phyloP scores from a whole-genome alignment of 2,113 vertebrate species.

The Epinephelus cyanopodus region DNA sequence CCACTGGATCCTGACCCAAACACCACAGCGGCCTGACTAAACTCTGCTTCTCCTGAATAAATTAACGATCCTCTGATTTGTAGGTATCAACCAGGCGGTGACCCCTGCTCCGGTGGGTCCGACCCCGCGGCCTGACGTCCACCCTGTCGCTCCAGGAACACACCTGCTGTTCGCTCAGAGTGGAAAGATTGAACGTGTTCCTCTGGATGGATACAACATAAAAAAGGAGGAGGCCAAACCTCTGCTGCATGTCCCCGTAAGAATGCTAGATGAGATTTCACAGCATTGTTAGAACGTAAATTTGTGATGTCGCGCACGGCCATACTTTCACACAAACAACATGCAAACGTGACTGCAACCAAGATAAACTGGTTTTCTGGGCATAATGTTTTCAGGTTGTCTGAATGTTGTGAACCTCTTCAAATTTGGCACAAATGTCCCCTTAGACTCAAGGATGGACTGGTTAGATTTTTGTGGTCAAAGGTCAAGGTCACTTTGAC shows the following conservation, averaged over 20 bases:
- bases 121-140: conserved; percentile 85
- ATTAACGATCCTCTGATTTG: background rate
- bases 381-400: too few species aligned
- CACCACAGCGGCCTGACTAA: background rate
- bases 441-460: too few species aligned
- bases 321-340: too few species aligned
- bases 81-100: conserved; percentile 85
- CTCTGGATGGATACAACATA: conserved; percentile 87
- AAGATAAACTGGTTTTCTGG: too few species aligned
- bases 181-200: conserved; percentile 92
- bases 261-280: conserved; percentile 38
- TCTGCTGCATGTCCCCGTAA: conserved; percentile 91
- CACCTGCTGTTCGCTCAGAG: conserved; percentile 93
- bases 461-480: too few species aligned
- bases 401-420: too few species aligned
- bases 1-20: background rate
- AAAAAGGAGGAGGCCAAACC: conserved; percentile 87
- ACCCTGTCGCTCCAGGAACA: conserved; percentile 86
- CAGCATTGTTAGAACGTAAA: too few species aligned
- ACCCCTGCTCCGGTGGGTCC: conserved; percentile 85
- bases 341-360: too few species aligned
- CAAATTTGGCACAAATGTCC: too few species aligned
- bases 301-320: too few species aligned
- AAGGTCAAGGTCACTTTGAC: too few species aligned
- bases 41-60: background rate